phyloP scores from a whole-genome alignment of 2,888 invertebrate species.

The Tetranychus piercei region DNA sequence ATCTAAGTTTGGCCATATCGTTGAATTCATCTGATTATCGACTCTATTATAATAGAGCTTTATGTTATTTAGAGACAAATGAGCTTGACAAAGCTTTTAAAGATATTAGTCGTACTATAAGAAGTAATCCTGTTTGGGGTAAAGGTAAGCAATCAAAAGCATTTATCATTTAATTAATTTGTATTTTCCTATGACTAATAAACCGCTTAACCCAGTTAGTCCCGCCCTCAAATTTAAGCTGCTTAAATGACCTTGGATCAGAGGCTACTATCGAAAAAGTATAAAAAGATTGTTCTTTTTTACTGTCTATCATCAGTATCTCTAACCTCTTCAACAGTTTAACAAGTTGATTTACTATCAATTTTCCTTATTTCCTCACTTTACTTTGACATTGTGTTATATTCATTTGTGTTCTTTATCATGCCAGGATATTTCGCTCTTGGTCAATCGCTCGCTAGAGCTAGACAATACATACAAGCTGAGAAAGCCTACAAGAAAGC shows the following conservation, averaged over 20 bases:
- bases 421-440: neutral
- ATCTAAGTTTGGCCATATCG: neutral
- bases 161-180: neutral
- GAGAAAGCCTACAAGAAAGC: neutral
- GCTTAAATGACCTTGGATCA: no score
- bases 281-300: no score
- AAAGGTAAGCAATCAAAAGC: neutral
- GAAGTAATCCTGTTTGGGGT: neutral
- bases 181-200: neutral
- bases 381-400: neutral
- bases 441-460: neutral
- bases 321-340: no score
- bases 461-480: neutral
- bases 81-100: neutral
- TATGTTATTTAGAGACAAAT: neutral
- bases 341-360: no score
- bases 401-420: neutral
- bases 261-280: no score
- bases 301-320: no score
- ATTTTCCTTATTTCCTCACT: neutral
- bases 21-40: neutral
- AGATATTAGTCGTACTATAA: neutral
- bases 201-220: neutral
- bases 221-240: no score
- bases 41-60: slow-evolving; percentile 3